These are phyloP conservation scores for Ellobium chinense DNA, from an alignment of 2,888 invertebrate genomes.

Conservation along the genomic window DNA sequence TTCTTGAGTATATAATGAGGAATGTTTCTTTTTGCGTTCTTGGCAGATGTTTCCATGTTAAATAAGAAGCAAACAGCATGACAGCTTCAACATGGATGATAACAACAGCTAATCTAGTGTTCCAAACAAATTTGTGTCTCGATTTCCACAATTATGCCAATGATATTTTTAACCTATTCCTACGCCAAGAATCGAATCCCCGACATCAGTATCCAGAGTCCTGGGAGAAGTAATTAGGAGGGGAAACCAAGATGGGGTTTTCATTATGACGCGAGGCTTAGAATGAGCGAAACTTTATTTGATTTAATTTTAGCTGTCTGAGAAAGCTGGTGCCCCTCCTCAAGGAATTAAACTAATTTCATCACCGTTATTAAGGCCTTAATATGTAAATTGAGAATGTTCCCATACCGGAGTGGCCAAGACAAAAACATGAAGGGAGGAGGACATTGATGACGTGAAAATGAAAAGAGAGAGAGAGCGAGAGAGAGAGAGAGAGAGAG, in stretches of 20 bases:
- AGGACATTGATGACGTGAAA: no score
- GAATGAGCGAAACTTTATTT: constrained; percentile 19
- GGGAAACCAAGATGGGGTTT: constrained; percentile 2
- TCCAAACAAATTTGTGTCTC: no score
- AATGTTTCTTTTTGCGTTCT: no score
- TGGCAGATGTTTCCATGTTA: no score
- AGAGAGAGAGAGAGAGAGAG: neutral
- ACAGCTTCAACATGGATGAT: no score
- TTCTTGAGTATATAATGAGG: no score
- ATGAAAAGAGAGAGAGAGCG: neutral
- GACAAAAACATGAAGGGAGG: neutral
- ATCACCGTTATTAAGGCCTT: constrained; percentile 6
- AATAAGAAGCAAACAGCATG: no score
- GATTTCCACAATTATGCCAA: no score
- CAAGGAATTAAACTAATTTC: constrained; percentile 8
- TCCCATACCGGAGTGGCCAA: neutral
- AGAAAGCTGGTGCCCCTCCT: neutral
- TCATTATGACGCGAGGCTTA: neutral
- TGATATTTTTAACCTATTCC: no score
- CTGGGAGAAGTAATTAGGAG: neutral
- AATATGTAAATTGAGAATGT: constrained; percentile 11
- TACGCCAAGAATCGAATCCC: no score
- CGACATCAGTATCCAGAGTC: neutral
- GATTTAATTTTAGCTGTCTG: constrained; percentile 15
- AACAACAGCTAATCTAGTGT: no score